phyloP scores from a whole-genome alignment of 1,140 invertebrate species.

The Odontomachus brunneus region DNA sequence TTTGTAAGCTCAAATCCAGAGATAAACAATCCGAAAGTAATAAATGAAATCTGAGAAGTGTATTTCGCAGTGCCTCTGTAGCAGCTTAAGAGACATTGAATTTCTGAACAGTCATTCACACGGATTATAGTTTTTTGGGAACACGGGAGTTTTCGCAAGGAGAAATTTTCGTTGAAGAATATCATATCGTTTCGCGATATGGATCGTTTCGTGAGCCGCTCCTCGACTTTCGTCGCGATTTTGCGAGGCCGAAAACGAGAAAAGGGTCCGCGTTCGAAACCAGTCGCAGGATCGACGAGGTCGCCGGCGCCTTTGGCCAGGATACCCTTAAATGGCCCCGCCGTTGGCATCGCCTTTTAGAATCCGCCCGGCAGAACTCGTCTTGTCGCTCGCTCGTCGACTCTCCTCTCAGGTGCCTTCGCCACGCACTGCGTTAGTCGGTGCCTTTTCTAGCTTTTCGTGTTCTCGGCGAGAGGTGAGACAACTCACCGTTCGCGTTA shows the following conservation, averaged over 20 bases:
- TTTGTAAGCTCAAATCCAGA: too few relatives aligned
- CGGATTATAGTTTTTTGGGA: background rate
- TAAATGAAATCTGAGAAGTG: background rate
- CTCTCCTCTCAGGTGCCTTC: constrained; percentile 55
- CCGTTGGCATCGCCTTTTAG: constrained; percentile 80
- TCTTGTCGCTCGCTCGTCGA: constrained; percentile 57
- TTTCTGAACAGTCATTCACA: background rate
- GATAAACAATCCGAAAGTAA: too few relatives aligned
- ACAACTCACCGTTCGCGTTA: too few relatives aligned
- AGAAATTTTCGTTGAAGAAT: background rate
- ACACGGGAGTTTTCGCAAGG: background rate
- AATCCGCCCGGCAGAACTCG: constrained; percentile 72
- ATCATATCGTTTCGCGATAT: constrained; percentile 28
- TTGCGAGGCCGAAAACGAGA: constrained; percentile 62
- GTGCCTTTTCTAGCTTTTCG: constrained; percentile 12
- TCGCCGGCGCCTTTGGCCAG: constrained; percentile 76
- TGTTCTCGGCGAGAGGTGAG: background rate
- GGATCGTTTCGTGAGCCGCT: constrained; percentile 4
- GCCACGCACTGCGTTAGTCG: background rate
- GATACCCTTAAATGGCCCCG: constrained; percentile 81
- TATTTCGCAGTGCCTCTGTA: background rate
- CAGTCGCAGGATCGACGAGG: constrained; percentile 80
- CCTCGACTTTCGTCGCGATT: constrained; percentile 53
- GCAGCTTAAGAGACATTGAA: background rate
- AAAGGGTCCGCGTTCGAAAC: constrained; percentile 77